A percentile compares a stretch with the other conserved stretches of the same genome.
Evolutionary conservation across 2,797 vertebrate genomes (phyloP).

Genomic region (Hydrocynus forskahlii): DNA sequence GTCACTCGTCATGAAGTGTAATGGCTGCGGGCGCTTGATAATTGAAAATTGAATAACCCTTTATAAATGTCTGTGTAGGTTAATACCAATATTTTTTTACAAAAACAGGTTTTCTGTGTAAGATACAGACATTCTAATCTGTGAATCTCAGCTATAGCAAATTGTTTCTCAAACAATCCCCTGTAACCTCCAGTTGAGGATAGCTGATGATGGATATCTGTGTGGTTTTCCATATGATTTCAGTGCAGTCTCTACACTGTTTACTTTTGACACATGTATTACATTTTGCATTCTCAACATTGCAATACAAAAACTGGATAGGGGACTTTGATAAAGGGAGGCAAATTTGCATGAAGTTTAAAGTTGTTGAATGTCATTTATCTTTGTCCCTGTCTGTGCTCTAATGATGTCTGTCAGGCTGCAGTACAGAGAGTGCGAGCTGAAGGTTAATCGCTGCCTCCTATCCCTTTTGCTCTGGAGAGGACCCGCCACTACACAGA

Average conservation of each 20-base stretch:
- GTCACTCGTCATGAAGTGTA: no score
- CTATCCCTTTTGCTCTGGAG: constrained; percentile 53
- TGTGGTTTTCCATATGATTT: constrained; percentile 8
- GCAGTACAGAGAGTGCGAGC: constrained; percentile 61
- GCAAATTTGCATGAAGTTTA: constrained; percentile 43
- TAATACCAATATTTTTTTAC: neutral
- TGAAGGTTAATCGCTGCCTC: constrained; percentile 74
- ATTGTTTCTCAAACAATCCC: constrained; percentile 7
- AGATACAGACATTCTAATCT: constrained; percentile 30
- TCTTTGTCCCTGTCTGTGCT: constrained; percentile 49
- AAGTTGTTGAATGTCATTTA: constrained; percentile 53
- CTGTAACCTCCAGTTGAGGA: neutral
- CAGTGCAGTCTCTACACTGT: neutral
- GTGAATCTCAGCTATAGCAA: neutral
- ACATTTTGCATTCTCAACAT: constrained; percentile 4
- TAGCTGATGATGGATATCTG: neutral
- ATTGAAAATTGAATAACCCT: no score
- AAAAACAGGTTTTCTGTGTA: constrained; percentile 6
- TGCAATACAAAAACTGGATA: neutral
- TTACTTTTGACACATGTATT: neutral
- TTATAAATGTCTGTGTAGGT: no score
- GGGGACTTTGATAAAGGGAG: neutral
- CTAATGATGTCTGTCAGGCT: constrained; percentile 69
- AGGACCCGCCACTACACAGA: constrained; percentile 51
- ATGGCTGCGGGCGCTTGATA: no score